A percentile compares a stretch with the other conserved stretches of the same genome.
Conservation (phyloP, 2,888 invertebrate genomes). For the Ferdinandea cuprea region DNA sequence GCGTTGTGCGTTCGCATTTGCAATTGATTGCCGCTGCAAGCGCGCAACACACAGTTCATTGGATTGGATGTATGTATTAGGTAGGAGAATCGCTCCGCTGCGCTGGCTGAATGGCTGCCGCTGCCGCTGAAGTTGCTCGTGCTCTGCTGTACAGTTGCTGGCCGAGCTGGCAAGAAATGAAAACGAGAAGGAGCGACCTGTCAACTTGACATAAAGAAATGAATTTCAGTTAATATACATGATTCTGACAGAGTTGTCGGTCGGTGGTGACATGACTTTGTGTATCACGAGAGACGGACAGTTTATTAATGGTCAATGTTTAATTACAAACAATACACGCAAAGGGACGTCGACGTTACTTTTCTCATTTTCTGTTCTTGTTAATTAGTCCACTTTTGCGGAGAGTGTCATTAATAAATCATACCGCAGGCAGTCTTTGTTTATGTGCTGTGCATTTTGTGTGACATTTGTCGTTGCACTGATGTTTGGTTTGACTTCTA, state of each 20-base stretch:
- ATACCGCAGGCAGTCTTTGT: neutral
- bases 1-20: slow-evolving; percentile 47
- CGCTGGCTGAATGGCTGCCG: slow-evolving; percentile 1
- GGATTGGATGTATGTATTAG: slow-evolving; percentile 18
- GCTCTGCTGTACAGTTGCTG: no score
- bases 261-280: slow-evolving; percentile 25
- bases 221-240: slow-evolving; percentile 43
- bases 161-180: no score
- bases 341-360: slow-evolving; percentile 15
- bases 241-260: slow-evolving; percentile 46
- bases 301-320: slow-evolving; percentile 42
- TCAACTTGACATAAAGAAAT: slow-evolving; percentile 52
- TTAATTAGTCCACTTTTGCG: slow-evolving; percentile 36
- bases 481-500: neutral
- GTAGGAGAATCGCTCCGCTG: slow-evolving; percentile 1
- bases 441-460: no score
- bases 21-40: slow-evolving; percentile 55
- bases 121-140: neutral
- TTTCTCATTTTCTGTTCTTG: slow-evolving; percentile 13
- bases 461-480: neutral
- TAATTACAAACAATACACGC: slow-evolving; percentile 15
- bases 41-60: slow-evolving; percentile 3
- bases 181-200: slow-evolving; percentile 32
- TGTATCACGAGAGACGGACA: slow-evolving; percentile 34
- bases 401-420: slow-evolving; percentile 34